Evolutionary conservation across 2,797 vertebrate species (phyloP), one percentile per base, ranked within the genome.

Genomic region (Pyrocephalus nanus): DNA sequence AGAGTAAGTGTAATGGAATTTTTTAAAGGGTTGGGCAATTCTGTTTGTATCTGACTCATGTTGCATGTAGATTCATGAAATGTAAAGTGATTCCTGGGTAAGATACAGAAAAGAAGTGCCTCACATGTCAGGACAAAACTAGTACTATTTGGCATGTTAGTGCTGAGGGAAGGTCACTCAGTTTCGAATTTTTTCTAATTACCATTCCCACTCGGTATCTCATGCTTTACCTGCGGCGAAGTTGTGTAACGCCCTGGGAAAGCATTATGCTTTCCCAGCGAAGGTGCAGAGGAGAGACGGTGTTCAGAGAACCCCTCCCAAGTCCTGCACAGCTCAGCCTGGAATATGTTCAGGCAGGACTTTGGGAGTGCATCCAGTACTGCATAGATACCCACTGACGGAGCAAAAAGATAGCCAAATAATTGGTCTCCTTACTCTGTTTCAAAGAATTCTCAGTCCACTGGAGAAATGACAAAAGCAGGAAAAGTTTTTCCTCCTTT

Each of bases 41-140:
- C 80, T 93, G 93, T 95, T 92, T 96, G 58, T 91, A 88, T 95
- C 86, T 97, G 93, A 96, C 96, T 97, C 94, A 96, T 0, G 1
- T 13, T 93, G 87, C 96, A 32, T 94, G 97, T 92, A 90, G 78
- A 60, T 93, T 97, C 96, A 96, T 96, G 96, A 96, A 96, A 93
- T 30, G 14, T 87, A 88, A 95, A 95, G 94, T 4, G 64, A 93
- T 92, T 92, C 51, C 81, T 94, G 88, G 93, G 79, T 74, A 76
- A 96, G 86, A 94, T 92, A 96, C 71, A 92, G 89, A 94, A 77
- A 83, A 93, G 91, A 92, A 82, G 89, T 72, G 53, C 80, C 83
- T 96, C 90, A 29, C 96, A 73, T 95, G 96, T 96, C 84, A 93
- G 84, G 82, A 88, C 96, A 96, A 38, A 95, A 71, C 87, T 57